These are phyloP conservation scores for Polypterus bichir DNA, from an alignment of 2,113 vertebrate species.

Conservation along the genomic window DNA sequence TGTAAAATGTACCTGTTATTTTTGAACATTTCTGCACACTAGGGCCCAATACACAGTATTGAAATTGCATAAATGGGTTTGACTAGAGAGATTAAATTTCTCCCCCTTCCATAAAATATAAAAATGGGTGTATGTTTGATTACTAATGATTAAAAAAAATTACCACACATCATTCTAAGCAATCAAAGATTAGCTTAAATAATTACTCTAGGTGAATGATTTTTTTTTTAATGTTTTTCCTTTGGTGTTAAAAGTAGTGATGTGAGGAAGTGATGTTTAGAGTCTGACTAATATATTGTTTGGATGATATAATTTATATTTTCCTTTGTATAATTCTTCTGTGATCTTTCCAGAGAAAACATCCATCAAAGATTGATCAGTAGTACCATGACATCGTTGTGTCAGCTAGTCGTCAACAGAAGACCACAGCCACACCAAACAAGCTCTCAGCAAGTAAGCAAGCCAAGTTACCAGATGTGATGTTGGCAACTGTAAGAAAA, in stretches of 20 bases:
- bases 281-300: background rate
- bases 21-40: too few relatives aligned
- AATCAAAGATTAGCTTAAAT: too few relatives aligned
- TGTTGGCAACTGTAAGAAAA: conserved; percentile 1
- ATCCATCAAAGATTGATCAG: conserved; percentile 6
- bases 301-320: background rate
- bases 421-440: conserved; percentile 5
- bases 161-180: too few relatives aligned
- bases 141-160: too few relatives aligned
- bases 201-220: too few relatives aligned
- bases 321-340: conserved; percentile 3
- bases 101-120: too few relatives aligned
- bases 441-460: conserved; percentile 8
- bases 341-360: conserved; percentile 4
- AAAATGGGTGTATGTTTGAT: too few relatives aligned
- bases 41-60: too few relatives aligned
- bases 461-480: conserved; percentile 3
- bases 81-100: too few relatives aligned
- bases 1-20: too few relatives aligned
- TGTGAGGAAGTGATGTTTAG: background rate
- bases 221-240: too few relatives aligned
- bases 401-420: background rate
- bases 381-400: conserved; percentile 1
- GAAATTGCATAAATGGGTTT: too few relatives aligned
- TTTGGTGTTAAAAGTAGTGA: background rate